Evolutionary conservation across 1,140 invertebrate genomes (phyloP).

Genomic region (Dendroctonus ponderosae): DNA sequence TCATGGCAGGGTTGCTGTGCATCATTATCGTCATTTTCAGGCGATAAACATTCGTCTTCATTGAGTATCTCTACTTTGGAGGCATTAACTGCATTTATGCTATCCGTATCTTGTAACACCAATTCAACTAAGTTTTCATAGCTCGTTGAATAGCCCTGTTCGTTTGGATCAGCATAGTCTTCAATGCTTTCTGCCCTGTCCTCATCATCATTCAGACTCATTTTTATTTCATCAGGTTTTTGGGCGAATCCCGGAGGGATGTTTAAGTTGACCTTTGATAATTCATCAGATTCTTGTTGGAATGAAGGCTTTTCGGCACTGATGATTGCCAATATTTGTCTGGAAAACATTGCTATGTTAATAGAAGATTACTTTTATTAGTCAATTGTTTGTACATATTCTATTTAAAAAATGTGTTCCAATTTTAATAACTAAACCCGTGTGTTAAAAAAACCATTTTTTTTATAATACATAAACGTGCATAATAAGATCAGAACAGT

Average conservation of each 20-base stretch:
- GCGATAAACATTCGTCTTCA: neutral
- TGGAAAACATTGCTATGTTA: conserved; percentile 13
- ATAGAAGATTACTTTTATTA: too few species aligned
- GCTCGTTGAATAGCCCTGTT: conserved; percentile 1
- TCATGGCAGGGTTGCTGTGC: neutral
- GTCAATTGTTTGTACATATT: neutral
- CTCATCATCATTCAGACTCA: neutral
- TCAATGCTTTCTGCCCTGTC: neutral
- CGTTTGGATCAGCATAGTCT: neutral
- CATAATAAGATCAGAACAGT: neutral
- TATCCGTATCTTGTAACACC: conserved; percentile 1
- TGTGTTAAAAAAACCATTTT: neutral
- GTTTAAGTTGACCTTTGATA: conserved; percentile 2
- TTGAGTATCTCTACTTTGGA: neutral
- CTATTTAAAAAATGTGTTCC: neutral
- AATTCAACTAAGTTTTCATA: conserved; percentile 13
- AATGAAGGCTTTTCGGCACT: neutral
- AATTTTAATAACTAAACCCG: neutral
- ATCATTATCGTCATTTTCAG: conserved; percentile 3
- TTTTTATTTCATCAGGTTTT: neutral
- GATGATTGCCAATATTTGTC: conserved; percentile 3
- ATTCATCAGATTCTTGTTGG: conserved; percentile 1
- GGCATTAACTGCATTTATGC: neutral
- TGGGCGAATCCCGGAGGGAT: conserved; percentile 12
- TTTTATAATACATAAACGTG: neutral